phyloP scores from a whole-genome alignment of 2,113 vertebrate species.

The Channa maculata region DNA sequence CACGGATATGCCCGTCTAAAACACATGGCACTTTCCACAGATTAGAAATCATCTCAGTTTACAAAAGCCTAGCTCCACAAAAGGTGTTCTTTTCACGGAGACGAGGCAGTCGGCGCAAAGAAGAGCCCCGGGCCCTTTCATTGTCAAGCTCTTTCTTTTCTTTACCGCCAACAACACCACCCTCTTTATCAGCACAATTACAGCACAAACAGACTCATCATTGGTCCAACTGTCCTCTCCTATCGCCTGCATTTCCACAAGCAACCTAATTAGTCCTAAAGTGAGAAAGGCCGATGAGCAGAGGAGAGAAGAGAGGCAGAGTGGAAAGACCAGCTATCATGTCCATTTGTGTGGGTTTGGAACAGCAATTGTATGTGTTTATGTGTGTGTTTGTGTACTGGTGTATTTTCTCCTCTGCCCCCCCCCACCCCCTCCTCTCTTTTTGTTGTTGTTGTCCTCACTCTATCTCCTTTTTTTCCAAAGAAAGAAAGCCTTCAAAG shows the following conservation, averaged over 20 bases:
- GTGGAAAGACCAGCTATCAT: conserved; percentile 69
- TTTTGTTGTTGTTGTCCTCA: conserved; percentile 70
- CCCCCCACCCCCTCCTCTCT: conserved; percentile 47
- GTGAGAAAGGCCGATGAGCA: conserved; percentile 76
- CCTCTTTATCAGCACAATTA: conserved; percentile 84
- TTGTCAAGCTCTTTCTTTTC: conserved; percentile 65
- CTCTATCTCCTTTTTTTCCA: conserved; percentile 72
- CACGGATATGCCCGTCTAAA: conserved; percentile 40
- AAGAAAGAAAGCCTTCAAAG: conserved; percentile 86
- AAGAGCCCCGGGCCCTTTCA: conserved; percentile 59
- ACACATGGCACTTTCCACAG: conserved; percentile 65
- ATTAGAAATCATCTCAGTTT: conserved; percentile 75
- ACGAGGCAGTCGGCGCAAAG: conserved; percentile 42
- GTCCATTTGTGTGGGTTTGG: conserved; percentile 70
- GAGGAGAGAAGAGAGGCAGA: conserved; percentile 54
- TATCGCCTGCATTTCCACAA: conserved; percentile 78
- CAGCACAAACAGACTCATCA: conserved; percentile 81
- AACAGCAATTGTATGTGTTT: conserved; percentile 63
- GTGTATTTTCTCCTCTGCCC: conserved; percentile 51
- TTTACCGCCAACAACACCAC: conserved; percentile 66
- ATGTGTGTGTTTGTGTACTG: conserved; percentile 33
- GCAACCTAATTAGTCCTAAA: conserved; percentile 88
- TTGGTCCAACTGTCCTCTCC: conserved; percentile 76
- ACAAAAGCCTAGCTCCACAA: conserved; percentile 69
- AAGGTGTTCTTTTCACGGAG: conserved; percentile 72